Percentiles rank a stretch among this genome's conserved stretches.
These are phyloP conservation scores for Bellardia pandia DNA, from an alignment of 2,888 invertebrate genomes.

Conservation along the genomic window DNA sequence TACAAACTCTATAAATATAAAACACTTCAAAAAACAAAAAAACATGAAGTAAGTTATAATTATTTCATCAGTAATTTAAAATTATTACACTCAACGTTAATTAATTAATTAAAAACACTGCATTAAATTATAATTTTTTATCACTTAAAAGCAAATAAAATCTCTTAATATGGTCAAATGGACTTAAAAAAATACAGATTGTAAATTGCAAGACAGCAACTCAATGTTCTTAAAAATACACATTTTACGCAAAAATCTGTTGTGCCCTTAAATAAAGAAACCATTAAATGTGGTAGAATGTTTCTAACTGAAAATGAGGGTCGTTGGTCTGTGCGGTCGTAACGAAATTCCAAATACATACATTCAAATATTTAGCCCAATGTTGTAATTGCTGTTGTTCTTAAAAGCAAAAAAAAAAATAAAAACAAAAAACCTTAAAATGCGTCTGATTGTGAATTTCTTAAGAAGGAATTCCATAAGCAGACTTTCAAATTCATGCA, in stretches of 20 bases:
- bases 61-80: not conserved
- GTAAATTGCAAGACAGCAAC: not conserved
- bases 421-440: constrained; percentile 24
- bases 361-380: constrained; percentile 46
- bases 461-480: constrained; percentile 17
- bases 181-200: not conserved
- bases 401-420: not conserved
- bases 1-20: too few relatives aligned
- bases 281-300: constrained; percentile 37
- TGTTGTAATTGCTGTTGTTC: constrained; percentile 20
- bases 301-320: not conserved
- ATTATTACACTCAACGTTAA: constrained; percentile 19
- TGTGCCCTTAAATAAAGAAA: constrained; percentile 21
- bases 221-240: not conserved
- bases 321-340: not conserved
- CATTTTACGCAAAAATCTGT: not conserved
- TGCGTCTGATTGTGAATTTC: constrained; percentile 51
- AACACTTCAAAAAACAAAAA: not conserved
- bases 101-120: constrained; percentile 41
- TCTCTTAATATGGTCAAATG: not conserved
- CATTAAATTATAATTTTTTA: constrained; percentile 25
- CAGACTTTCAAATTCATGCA: constrained; percentile 31
- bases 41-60: not conserved
- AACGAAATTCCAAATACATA: constrained; percentile 1
- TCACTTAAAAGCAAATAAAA: not conserved